Base-by-base conservation (phyloP, 2,888 invertebrate genomes). In the Lapara coniferarum region DNA sequence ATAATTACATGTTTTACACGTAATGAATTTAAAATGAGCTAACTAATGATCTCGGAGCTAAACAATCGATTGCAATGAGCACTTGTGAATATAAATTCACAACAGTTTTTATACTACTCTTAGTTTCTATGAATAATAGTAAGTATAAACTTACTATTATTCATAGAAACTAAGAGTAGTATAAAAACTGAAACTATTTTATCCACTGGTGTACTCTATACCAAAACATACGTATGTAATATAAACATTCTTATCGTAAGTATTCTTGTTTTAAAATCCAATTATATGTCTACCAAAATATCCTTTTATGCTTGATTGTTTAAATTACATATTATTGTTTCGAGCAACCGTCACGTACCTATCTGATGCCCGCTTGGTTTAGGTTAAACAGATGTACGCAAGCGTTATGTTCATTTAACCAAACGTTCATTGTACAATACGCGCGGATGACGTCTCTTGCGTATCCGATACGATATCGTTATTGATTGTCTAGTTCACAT, bases 371-470 rank as follows among this genome's bases (percentile, higher is more conserved):
- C 44, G 55, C 67, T 55, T 67, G 53, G 37, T 55, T 67, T 55
- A 55, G 55, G 46, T 59, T 46, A 59, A 59, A 59, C 44, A 46
- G 59, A 59, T 59, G 59, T 59, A 46, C n/a, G 16, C 46, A 16
- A 59, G 59, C 59, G 46, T 59, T 16, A 16, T 56, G 67, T 67
- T 56, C 67, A 56, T 67, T 67, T 67, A 16, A 53, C 19, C 67
- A 56, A 56, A 67, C 46, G 46, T 63, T 19, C 19, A 19, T 63
- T 16, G 16, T 13, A 63, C 19, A 63, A 49, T 63, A 63, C 63
- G 49, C 49, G 8, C 44, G 44, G 59, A 16, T 63, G 63, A 63
- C 19, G 19, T 63, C 49, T 46, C 49, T 63, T 49, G 63, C 49
- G 49, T 63, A 63, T 63, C 63, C 63, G 63, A 49, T 49, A 63